These are phyloP conservation scores for Nothoprocta pentlandii DNA, from an alignment of 2,113 vertebrate genomes.

Conservation along the genomic window DNA sequence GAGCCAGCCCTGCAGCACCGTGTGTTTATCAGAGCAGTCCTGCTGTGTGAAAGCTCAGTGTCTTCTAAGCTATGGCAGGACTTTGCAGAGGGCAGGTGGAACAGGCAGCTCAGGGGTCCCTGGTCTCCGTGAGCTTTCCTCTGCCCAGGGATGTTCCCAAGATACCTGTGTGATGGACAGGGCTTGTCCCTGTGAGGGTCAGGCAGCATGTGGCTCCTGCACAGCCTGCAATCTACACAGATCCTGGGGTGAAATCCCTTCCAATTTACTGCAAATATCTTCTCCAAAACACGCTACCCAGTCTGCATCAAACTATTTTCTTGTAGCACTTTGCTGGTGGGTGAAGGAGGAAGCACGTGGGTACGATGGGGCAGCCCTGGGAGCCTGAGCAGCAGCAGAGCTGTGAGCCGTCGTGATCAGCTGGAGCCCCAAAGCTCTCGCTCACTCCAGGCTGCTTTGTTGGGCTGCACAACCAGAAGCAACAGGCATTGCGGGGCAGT, in stretches of 20 bases:
- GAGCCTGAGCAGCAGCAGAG: not conserved
- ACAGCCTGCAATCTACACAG: too few relatives aligned
- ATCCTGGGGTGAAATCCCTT: not conserved
- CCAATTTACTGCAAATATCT: not conserved
- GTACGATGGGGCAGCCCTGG: not conserved
- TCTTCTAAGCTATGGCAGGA: not conserved
- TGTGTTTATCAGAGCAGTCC: not conserved
- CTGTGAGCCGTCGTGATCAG: not conserved
- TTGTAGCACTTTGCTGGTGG: not conserved
- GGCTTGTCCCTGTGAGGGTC: not conserved
- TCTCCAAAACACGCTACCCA: not conserved
- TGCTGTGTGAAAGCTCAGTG: not conserved
- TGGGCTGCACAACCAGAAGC: not conserved
- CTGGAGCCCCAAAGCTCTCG: too few relatives aligned
- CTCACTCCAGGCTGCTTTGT: not conserved
- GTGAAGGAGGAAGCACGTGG: not conserved
- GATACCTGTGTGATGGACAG: rapidly evolving
- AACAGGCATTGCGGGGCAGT: not conserved
- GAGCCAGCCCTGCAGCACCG: not conserved
- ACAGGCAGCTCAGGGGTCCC: not conserved
- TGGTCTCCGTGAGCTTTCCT: not conserved
- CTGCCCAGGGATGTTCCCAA: not conserved
- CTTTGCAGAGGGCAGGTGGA: not conserved
- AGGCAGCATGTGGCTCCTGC: not conserved
- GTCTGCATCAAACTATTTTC: not conserved